phyloP scores from a whole-genome alignment of 2,797 vertebrate species.

The Chiloscyllium punctatum region DNA sequence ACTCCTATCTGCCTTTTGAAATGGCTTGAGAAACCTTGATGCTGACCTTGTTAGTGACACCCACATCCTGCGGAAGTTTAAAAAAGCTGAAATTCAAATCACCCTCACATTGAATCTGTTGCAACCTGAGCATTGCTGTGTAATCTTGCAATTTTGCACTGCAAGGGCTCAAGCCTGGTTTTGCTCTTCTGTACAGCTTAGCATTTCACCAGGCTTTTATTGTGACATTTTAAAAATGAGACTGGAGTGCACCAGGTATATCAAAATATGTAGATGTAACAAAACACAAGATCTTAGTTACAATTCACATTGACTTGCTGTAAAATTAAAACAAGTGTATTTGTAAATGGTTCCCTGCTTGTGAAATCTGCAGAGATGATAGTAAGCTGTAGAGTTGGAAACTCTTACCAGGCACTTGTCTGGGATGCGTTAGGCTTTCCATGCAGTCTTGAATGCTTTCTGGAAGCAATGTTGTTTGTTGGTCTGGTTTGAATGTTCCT shows the following conservation, averaged over 20 bases:
- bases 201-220: neutral
- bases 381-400: neutral
- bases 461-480: slow-evolving; percentile 78
- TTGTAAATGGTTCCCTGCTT: neutral
- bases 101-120: neutral
- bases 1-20: neutral
- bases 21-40: neutral
- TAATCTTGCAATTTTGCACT: neutral
- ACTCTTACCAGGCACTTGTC: slow-evolving; percentile 73
- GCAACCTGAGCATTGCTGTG: neutral
- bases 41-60: neutral
- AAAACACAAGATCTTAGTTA: neutral
- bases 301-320: neutral
- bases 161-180: neutral
- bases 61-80: neutral
- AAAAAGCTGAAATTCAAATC: neutral
- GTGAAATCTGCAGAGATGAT: neutral
- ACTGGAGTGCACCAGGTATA: neutral
- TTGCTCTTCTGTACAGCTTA: neutral
- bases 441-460: slow-evolving; percentile 65
- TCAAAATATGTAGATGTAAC: neutral
- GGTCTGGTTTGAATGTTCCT: slow-evolving; percentile 80
- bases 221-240: neutral
- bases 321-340: neutral
- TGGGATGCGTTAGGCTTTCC: slow-evolving; percentile 56